Conservation (phyloP, 1,140 invertebrate species). For the Medauroidea extradentata region DNA sequence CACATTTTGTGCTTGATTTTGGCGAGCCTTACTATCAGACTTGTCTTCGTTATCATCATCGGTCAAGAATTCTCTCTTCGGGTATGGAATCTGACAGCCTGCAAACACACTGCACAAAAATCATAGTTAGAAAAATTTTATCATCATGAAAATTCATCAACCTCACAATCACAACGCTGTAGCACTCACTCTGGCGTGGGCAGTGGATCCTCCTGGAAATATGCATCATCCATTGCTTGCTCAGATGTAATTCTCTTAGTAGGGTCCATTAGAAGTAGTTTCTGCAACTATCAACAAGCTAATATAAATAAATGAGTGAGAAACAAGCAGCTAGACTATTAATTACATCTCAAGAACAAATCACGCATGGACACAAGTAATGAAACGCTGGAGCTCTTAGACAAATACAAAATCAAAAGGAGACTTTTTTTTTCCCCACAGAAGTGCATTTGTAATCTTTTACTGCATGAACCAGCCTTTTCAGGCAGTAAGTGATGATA, state of each 20-base stretch:
- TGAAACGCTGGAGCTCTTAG: too few species aligned
- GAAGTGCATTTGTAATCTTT: too few species aligned
- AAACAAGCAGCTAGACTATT: too few species aligned
- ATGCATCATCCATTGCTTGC: constrained; percentile 96
- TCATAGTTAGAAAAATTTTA: too few species aligned
- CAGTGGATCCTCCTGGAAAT: constrained; percentile 92
- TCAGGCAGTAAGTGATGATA: too few species aligned
- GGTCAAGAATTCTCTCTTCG: constrained; percentile 95
- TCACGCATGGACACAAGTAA: too few species aligned
- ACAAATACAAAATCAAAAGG: too few species aligned
- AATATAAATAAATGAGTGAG: too few species aligned
- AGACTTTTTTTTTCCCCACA: too few species aligned
- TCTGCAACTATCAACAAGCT: constrained; percentile 68
- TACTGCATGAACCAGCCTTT: too few species aligned
- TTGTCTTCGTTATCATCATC: constrained; percentile 97
- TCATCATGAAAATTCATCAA: too few species aligned
- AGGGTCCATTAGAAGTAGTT: constrained; percentile 96
- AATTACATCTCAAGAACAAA: too few species aligned
- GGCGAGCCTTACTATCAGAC: constrained; percentile 71
- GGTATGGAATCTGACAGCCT: constrained; percentile 95
- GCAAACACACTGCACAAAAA: constrained; percentile 83
- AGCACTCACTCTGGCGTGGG: constrained; percentile 69
- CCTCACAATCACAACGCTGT: constrained; percentile 1
- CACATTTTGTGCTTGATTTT: constrained; percentile 62
- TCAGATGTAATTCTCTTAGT: constrained; percentile 97